Evolutionary conservation across 2,113 vertebrate genomes (phyloP).

Genomic region (Melanocharis versteri): DNA sequence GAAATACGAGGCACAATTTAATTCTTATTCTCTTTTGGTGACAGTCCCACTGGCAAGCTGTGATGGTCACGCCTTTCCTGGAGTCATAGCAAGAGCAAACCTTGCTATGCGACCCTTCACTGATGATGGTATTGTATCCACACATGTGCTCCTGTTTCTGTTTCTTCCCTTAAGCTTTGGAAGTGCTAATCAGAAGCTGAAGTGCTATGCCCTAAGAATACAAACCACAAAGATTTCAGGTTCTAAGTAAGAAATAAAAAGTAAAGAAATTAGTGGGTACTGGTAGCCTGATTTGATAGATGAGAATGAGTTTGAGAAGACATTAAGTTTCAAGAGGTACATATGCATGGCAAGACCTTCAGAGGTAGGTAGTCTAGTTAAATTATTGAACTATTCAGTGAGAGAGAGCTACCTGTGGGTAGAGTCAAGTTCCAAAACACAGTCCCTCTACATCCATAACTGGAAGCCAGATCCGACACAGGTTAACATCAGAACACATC

Average conservation of each 20-base stretch:
- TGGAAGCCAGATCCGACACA: neutral
- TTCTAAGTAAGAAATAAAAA: neutral
- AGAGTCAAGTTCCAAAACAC: neutral
- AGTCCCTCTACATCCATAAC: neutral
- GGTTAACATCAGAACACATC: neutral
- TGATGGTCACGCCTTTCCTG: neutral
- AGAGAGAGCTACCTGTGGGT: neutral
- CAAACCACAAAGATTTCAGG: neutral
- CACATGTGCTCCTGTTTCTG: neutral
- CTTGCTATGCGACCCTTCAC: neutral
- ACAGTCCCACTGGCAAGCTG: neutral
- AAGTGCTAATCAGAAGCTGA: neutral
- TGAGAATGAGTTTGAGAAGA: neutral
- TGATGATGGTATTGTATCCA: neutral
- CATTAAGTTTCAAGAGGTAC: neutral
- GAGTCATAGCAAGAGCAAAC: neutral
- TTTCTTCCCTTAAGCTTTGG: neutral
- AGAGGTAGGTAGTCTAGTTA: neutral
- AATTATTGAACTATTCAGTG: neutral
- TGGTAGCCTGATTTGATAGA: neutral
- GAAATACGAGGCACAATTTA: neutral
- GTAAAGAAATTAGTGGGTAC: neutral
- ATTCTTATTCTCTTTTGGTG: neutral
- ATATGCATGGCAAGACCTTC: neutral
- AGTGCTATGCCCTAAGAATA: neutral